Evolutionary conservation across 2,113 vertebrate species (phyloP), one percentile per base, ranked within the genome.

Genomic region (Bos indicus): DNA sequence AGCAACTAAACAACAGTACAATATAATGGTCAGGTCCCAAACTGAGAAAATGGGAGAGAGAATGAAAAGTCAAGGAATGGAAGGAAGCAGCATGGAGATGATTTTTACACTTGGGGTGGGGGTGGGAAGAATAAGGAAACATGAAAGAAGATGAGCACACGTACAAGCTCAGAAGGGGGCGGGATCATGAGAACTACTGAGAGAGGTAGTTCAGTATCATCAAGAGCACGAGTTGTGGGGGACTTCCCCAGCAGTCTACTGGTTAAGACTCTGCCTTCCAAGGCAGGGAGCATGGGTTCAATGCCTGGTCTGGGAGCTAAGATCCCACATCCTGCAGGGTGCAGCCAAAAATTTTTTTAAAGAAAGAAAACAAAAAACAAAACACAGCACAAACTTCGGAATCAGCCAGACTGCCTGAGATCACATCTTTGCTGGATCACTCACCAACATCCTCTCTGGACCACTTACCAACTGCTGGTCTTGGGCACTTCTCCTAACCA

Each of bases 221-320:
- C 43, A 51, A 33, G 92, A 57, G 62, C 52, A 3, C 0, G 0
- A 10, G 40, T 2, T 43, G 7, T 26, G 23, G 40, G 71, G 21
- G 21, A 77, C 71, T 26, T 26, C 12, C 71, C 71, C 71, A 77
- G 71, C 36, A 77, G 40, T 7, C 71, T 23, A 15, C 36, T 43
- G 71, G 71, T 43, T 77, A 77, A 26, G 71, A 77, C 40, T 77
- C 71, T 77, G 71, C 40, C 71, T 43, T 14, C 6, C 40, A 15
- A 3, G 43, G 71, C 12, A 77, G 40, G 40, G 71, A 43, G 71
- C 6, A 15, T 77, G 71, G 71, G 23, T 77, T 26, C 40, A 15
- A 13, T 26, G 9, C 19, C n/a, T 21, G 6, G 23, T 43, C 40
- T 43, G 12, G 71, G 71, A 14, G 36, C 23, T 43, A 26, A 77